Evolutionary conservation across 2,888 invertebrate genomes (phyloP).

Genomic region (Melitaea athalia): DNA sequence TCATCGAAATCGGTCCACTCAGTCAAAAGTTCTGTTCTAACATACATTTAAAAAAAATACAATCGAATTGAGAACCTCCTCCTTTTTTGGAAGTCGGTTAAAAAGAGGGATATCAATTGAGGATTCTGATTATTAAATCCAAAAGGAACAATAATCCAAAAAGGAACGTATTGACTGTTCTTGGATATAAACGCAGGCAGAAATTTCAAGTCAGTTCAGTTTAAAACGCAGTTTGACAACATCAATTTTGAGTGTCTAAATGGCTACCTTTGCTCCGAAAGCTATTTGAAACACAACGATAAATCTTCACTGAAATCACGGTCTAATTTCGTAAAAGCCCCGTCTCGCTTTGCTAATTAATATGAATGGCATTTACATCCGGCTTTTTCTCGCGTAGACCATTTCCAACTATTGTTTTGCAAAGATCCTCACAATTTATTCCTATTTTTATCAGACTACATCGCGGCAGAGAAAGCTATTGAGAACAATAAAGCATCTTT

Average conservation of each 20-base stretch:
- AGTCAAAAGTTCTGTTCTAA: too few species aligned
- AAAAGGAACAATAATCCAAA: too few species aligned
- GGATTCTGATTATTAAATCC: too few species aligned
- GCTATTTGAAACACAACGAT: slow-evolving; percentile 81
- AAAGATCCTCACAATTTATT: slow-evolving; percentile 81
- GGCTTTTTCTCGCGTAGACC: slow-evolving; percentile 81
- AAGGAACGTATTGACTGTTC: too few species aligned
- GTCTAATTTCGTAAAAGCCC: slow-evolving; percentile 82
- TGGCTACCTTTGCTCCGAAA: slow-evolving; percentile 79
- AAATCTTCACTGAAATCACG: slow-evolving; percentile 81
- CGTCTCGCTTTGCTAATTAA: slow-evolving; percentile 83
- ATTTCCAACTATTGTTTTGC: slow-evolving; percentile 82
- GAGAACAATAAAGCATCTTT: slow-evolving; percentile 69
- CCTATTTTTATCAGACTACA: slow-evolving; percentile 75
- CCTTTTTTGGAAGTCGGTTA: too few species aligned
- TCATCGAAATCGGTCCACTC: too few species aligned
- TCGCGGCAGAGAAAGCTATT: slow-evolving; percentile 63
- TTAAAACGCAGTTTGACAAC: slow-evolving; percentile 72
- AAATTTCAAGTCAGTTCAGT: slow-evolving; percentile 72
- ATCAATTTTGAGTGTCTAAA: slow-evolving; percentile 77
- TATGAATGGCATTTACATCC: slow-evolving; percentile 83
- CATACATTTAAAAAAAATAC: too few species aligned
- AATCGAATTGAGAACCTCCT: too few species aligned
- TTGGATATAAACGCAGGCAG: slow-evolving; percentile 37
- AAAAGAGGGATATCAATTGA: too few species aligned